Conservation (phyloP, 1,140 invertebrate species). For the Drosophila gunungcola region DNA sequence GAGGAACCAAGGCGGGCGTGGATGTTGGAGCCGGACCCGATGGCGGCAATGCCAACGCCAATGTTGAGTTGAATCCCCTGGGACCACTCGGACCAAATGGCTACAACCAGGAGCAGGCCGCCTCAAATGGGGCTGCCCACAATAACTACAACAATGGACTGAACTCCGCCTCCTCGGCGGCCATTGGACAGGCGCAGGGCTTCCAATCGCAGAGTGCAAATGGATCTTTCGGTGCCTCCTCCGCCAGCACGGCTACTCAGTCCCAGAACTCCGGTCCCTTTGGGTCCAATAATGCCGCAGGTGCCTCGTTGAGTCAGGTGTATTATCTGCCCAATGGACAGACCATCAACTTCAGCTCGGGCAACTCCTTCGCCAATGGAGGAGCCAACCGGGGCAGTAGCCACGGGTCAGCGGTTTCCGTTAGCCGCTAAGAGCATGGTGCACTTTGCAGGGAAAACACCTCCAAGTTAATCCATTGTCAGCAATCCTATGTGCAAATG, state of each 20-base stretch:
- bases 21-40: constrained; percentile 59
- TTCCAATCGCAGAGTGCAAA: constrained; percentile 68
- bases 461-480: not conserved
- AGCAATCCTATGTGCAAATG: constrained; percentile 14
- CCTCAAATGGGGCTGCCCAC: constrained; percentile 66
- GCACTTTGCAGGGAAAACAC: not conserved
- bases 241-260: constrained; percentile 80
- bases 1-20: constrained; percentile 50
- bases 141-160: constrained; percentile 52
- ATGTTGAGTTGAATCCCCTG: constrained; percentile 52
- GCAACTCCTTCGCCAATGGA: constrained; percentile 83
- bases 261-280: constrained; percentile 65
- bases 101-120: constrained; percentile 70
- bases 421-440: constrained; percentile 42
- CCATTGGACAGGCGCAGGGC: constrained; percentile 73
- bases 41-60: constrained; percentile 60
- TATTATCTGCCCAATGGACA: constrained; percentile 83
- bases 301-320: constrained; percentile 76
- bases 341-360: constrained; percentile 77
- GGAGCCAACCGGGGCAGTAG: constrained; percentile 73
- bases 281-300: constrained; percentile 73
- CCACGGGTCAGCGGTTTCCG: constrained; percentile 69
- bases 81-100: constrained; percentile 56
- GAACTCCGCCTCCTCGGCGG: constrained; percentile 61
- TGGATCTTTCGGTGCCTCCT: constrained; percentile 82